These are phyloP conservation scores for Tillus elongatus DNA, from an alignment of 2,888 invertebrate species.

Conservation along the genomic window DNA sequence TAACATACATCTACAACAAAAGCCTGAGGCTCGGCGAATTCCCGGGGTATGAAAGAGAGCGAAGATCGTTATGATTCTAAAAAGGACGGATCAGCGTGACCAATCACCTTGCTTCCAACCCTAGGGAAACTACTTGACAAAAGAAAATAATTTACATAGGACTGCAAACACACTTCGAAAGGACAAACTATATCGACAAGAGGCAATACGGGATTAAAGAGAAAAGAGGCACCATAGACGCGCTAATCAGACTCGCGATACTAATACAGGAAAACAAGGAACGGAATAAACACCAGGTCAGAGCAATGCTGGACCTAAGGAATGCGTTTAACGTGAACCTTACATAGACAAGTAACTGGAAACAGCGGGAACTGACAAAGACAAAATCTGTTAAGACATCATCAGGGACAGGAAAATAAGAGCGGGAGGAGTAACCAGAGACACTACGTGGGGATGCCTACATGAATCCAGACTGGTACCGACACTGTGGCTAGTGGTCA, in stretches of 20 bases:
- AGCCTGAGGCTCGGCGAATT: not conserved
- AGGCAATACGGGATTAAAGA: conserved; percentile 10
- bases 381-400: not conserved
- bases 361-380: not conserved
- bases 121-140: conserved; percentile 10
- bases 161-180: conserved; percentile 6
- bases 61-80: conserved; percentile 9
- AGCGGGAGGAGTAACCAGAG: not conserved
- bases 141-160: conserved; percentile 1
- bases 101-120: conserved; percentile 8
- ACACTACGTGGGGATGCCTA: conserved; percentile 9
- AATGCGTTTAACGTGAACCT: conserved; percentile 9
- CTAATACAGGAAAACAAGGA: conserved; percentile 1
- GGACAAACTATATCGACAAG: not conserved
- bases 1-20: not conserved
- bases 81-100: not conserved
- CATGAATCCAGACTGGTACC: no score
- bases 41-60: conserved; percentile 8
- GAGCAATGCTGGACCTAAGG: conserved; percentile 3
- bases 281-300: not conserved
- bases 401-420: not conserved
- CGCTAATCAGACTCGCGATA: not conserved
- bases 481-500: conserved; percentile 7
- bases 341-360: not conserved
- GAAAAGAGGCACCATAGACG: not conserved